A percentile compares a stretch with the other conserved stretches of the same genome.
Evolutionary conservation across 2,113 vertebrate genomes (phyloP).

Genomic region (Eleginops maclovinus): DNA sequence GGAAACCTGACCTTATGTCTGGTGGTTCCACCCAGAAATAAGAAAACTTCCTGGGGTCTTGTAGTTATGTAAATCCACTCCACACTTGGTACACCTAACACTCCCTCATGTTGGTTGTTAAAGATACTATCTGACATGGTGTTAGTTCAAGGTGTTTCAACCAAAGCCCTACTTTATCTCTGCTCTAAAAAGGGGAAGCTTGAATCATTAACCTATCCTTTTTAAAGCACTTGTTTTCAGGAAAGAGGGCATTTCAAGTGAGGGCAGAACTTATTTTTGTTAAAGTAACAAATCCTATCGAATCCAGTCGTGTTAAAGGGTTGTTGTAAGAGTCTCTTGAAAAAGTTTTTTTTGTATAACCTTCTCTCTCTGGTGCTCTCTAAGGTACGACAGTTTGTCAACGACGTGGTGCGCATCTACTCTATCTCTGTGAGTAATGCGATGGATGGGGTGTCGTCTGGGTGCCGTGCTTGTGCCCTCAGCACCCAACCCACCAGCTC

Average conservation of each 20-base stretch:
- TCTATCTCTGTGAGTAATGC: constrained; percentile 92
- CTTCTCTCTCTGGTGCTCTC: not conserved
- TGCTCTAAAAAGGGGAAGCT: not conserved
- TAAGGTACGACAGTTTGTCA: constrained; percentile 88
- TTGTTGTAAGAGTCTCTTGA: not conserved
- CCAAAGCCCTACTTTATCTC: constrained; percentile 2
- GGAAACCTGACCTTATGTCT: not conserved
- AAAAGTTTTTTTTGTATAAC: not conserved
- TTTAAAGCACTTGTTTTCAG: constrained; percentile 1
- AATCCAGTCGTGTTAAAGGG: not conserved
- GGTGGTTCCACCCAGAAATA: not conserved
- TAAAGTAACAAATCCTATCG: not conserved
- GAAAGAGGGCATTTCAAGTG: not conserved
- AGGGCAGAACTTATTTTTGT: not conserved
- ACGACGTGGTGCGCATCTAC: constrained; percentile 93
- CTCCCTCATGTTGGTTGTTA: constrained; percentile 28
- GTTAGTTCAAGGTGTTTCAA: not conserved
- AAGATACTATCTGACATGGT: constrained; percentile 9
- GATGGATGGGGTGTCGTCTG: constrained; percentile 90
- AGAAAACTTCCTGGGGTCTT: not conserved
- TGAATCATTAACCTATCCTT: not conserved
- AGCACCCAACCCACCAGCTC: constrained; percentile 86
- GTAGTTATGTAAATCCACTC: constrained; percentile 8
- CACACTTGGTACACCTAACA: constrained; percentile 29
- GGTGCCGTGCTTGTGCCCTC: constrained; percentile 91